A percentile compares a stretch with the other conserved stretches of the same genome.
These are phyloP conservation scores for Scortum barcoo DNA, from an alignment of 2,113 vertebrate species.

Conservation along the genomic window DNA sequence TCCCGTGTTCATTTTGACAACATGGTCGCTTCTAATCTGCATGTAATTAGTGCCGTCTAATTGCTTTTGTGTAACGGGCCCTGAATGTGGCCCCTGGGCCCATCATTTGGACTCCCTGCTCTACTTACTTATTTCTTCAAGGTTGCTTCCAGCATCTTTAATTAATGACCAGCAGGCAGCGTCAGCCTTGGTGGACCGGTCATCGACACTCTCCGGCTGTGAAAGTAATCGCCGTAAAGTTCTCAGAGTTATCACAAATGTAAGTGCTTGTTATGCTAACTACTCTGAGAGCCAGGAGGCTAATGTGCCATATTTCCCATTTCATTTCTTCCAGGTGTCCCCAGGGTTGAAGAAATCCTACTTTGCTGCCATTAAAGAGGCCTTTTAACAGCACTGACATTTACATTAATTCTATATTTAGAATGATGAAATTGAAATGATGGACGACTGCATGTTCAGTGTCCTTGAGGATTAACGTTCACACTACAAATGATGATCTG, in stretches of 20 bases:
- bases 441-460: background rate
- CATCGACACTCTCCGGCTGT: background rate
- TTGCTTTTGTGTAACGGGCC: background rate
- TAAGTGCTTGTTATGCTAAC: constrained; percentile 6
- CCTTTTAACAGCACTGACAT: background rate
- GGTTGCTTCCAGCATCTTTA: background rate
- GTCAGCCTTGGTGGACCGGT: background rate
- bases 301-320: background rate
- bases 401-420: background rate
- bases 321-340: background rate
- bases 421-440: background rate
- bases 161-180: background rate
- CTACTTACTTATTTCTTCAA: background rate
- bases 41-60: too few relatives aligned
- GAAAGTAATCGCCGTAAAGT: background rate
- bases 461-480: background rate
- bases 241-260: background rate
- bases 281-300: background rate
- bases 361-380: background rate
- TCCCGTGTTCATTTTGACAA: too few relatives aligned
- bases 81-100: too few relatives aligned
- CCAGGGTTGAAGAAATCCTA: background rate
- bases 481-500: background rate
- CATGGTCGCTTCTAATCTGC: too few relatives aligned
- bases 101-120: background rate